Evolutionary conservation across 2,888 invertebrate genomes (phyloP).

Genomic region (Parascotia fuliginaria): DNA sequence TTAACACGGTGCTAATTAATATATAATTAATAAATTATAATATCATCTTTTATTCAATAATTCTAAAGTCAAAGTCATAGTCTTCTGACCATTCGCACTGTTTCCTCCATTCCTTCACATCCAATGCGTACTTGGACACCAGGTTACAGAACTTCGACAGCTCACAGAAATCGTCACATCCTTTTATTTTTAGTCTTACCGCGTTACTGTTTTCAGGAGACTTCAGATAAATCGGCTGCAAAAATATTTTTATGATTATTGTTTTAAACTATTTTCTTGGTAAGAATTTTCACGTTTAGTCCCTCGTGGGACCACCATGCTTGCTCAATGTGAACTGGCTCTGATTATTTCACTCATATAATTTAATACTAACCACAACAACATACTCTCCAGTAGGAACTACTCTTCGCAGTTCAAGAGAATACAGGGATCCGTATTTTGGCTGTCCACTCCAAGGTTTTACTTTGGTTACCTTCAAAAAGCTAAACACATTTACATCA

Average conservation of each 20-base stretch:
- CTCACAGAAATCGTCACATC: constrained; percentile 47
- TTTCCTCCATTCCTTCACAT: constrained; percentile 12
- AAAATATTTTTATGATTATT: too few species aligned
- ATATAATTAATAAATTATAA: too few species aligned
- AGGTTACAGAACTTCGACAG: constrained; percentile 44
- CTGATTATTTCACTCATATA: too few species aligned
- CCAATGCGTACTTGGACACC: constrained; percentile 39
- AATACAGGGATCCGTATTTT: constrained; percentile 36
- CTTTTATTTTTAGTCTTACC: constrained; percentile 44
- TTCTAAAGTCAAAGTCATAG: constrained; percentile 1
- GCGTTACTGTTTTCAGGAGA: constrained; percentile 36
- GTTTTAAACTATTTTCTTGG: too few species aligned
- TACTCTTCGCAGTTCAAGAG: constrained; percentile 50
- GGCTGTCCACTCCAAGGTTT: constrained; percentile 41
- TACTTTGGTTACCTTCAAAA: constrained; percentile 31
- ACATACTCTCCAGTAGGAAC: constrained; percentile 45
- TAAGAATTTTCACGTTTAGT: too few species aligned
- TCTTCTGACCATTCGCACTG: constrained; percentile 16
- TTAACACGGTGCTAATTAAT: too few species aligned
- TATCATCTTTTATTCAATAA: too few species aligned
- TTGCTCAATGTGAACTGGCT: too few species aligned
- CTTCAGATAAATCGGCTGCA: constrained; percentile 53
- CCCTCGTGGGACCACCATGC: too few species aligned
- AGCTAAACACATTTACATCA: constrained; percentile 46
- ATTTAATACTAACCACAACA: constrained; percentile 49